Evolutionary conservation across 2,113 vertebrate genomes (phyloP).

Genomic region (Taurulus bubalis): DNA sequence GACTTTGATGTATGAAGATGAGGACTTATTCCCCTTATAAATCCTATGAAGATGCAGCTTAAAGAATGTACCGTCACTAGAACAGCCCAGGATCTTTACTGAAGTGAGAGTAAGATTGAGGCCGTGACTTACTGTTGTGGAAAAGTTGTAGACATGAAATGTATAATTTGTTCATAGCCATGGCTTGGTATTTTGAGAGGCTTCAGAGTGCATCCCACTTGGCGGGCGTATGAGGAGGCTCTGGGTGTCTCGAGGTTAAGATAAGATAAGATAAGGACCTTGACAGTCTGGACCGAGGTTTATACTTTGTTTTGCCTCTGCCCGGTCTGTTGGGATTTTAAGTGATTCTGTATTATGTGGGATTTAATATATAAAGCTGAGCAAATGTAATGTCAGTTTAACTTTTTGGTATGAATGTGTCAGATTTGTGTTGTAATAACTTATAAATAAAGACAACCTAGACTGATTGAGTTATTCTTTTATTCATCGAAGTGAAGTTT

Average conservation of each 20-base stretch:
- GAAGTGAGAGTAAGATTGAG: conserved; percentile 19
- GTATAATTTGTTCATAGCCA: background rate
- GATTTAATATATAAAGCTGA: background rate
- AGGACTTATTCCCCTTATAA: background rate
- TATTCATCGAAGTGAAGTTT: background rate
- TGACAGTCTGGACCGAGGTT: background rate
- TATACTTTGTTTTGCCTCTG: background rate
- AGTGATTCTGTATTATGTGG: background rate
- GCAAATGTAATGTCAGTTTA: background rate
- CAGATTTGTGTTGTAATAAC: background rate
- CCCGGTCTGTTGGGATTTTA: background rate
- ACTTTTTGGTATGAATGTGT: background rate
- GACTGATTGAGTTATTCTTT: background rate
- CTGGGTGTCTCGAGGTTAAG: background rate
- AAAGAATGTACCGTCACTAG: conserved; percentile 20
- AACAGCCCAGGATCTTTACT: conserved; percentile 2
- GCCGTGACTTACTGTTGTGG: background rate
- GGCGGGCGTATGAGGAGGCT: background rate
- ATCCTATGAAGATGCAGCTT: conserved; percentile 1
- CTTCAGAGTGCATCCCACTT: background rate
- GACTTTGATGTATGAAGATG: conserved; percentile 18
- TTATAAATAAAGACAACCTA: background rate
- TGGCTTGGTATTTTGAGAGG: background rate
- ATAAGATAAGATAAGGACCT: background rate
- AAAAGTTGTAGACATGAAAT: background rate